Conservation (phyloP, 2,113 vertebrate genomes). For the Phasianus colchicus region DNA sequence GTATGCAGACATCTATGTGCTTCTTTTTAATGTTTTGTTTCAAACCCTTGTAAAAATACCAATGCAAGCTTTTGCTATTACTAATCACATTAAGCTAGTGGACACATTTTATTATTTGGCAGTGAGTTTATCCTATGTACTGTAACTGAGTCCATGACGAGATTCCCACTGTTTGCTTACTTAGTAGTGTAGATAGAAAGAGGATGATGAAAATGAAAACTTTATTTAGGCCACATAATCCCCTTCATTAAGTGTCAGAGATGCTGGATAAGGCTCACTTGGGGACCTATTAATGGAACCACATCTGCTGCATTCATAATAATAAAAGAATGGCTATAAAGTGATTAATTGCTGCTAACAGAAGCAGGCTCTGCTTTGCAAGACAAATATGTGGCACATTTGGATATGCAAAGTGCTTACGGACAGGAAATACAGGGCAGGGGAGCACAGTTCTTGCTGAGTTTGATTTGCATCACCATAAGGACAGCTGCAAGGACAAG, state of each 20-base stretch:
- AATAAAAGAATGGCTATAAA: slow-evolving; percentile 31
- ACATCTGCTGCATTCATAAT: slow-evolving; percentile 44
- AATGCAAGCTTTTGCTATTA: neutral
- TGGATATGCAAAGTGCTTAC: neutral
- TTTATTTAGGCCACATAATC: slow-evolving; percentile 54
- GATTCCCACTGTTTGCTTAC: slow-evolving; percentile 51
- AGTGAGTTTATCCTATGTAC: slow-evolving; percentile 44
- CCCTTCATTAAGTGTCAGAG: slow-evolving; percentile 50
- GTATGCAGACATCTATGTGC: neutral
- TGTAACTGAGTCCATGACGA: slow-evolving; percentile 30
- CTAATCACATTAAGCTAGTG: slow-evolving; percentile 41
- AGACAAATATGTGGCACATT: neutral
- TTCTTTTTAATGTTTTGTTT: slow-evolving; percentile 10
- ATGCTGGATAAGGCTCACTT: slow-evolving; percentile 51
- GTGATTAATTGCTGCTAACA: slow-evolving; percentile 56
- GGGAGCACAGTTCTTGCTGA: neutral
- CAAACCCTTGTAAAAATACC: slow-evolving; percentile 57
- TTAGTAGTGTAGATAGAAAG: slow-evolving; percentile 22
- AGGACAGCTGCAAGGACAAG: neutral
- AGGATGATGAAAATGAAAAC: slow-evolving; percentile 43
- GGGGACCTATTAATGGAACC: slow-evolving; percentile 60
- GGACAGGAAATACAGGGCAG: neutral
- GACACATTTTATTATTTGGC: slow-evolving; percentile 49
- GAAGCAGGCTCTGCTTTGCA: slow-evolving; percentile 16
- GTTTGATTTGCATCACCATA: neutral